phyloP scores from a whole-genome alignment of 2,113 vertebrate species.

The Laticauda laticaudata region DNA sequence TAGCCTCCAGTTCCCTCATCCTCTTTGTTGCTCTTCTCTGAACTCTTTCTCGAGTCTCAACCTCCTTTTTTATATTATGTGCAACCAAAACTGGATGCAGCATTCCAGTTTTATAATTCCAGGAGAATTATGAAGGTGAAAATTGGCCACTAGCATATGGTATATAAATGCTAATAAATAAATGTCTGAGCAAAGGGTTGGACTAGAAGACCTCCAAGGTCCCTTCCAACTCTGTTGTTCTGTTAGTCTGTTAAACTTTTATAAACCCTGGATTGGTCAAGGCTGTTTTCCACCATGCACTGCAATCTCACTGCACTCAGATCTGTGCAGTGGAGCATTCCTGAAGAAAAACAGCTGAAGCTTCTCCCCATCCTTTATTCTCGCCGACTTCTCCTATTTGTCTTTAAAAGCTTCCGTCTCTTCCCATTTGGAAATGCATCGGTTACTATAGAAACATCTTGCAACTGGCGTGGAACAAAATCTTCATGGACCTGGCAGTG shows the following conservation, averaged over 20 bases:
- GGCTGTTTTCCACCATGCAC: neutral
- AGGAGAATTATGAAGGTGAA: neutral
- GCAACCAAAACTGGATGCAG: neutral
- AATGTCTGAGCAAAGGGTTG: no score
- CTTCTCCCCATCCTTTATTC: constrained; percentile 1
- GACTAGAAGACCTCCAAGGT: no score
- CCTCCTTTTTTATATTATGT: neutral
- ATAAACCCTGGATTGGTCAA: neutral
- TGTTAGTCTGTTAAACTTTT: neutral
- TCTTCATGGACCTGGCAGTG: constrained; percentile 60
- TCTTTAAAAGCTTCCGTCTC: constrained; percentile 46
- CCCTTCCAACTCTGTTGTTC: no score
- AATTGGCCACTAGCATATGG: neutral
- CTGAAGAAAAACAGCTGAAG: neutral
- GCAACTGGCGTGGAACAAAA: constrained; percentile 61
- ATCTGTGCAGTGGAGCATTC: neutral
- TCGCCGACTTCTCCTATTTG: constrained; percentile 28
- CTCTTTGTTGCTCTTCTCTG: neutral
- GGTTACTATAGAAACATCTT: constrained; percentile 77
- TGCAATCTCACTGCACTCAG: neutral
- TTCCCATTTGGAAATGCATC: constrained; percentile 69
- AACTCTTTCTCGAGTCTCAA: neutral
- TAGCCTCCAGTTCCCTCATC: neutral
- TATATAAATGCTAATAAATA: no score
- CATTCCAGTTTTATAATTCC: neutral